Conservation (phyloP, 2,888 invertebrate species). For the Cordilura impudica region DNA sequence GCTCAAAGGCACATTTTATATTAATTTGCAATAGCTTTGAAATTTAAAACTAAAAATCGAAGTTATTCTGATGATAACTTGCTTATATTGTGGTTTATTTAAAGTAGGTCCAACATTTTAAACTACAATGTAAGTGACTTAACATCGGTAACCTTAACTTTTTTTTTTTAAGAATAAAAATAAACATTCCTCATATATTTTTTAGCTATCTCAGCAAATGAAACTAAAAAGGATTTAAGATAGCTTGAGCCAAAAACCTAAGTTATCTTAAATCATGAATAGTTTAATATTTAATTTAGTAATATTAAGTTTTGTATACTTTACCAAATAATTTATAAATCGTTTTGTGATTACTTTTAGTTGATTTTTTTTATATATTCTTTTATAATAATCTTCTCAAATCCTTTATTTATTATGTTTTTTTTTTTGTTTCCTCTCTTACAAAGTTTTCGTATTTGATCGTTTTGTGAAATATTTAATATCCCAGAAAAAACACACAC, state of each 20-base stretch:
- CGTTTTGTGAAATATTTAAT: neutral
- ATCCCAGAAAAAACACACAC: neutral
- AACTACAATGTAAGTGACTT: conserved; percentile 30
- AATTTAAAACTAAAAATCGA: neutral
- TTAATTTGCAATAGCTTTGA: conserved; percentile 6
- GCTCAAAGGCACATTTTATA: conserved; percentile 12
- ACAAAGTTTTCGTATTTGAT: neutral
- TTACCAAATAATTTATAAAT: conserved; percentile 57
- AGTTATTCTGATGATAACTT: conserved; percentile 37
- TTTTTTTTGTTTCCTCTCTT: conserved; percentile 9
- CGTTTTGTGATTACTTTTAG: conserved; percentile 53
- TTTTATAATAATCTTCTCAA: conserved; percentile 19
- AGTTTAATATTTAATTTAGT: neutral
- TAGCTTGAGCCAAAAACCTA: neutral
- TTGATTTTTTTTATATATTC: conserved; percentile 30
- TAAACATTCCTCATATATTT: neutral
- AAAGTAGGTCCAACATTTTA: conserved; percentile 53
- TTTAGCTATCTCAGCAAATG: neutral
- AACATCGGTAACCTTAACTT: conserved; percentile 26
- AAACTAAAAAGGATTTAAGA: neutral
- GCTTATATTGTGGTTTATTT: conserved; percentile 30
- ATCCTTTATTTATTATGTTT: conserved; percentile 42
- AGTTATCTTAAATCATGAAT: neutral
- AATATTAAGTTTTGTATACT: conserved; percentile 49
- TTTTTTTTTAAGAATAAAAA: conserved; percentile 7